These are phyloP conservation scores for Enteromius unitaeniatus DNA, from an alignment of 2,797 vertebrate species.

Conservation along the genomic window DNA sequence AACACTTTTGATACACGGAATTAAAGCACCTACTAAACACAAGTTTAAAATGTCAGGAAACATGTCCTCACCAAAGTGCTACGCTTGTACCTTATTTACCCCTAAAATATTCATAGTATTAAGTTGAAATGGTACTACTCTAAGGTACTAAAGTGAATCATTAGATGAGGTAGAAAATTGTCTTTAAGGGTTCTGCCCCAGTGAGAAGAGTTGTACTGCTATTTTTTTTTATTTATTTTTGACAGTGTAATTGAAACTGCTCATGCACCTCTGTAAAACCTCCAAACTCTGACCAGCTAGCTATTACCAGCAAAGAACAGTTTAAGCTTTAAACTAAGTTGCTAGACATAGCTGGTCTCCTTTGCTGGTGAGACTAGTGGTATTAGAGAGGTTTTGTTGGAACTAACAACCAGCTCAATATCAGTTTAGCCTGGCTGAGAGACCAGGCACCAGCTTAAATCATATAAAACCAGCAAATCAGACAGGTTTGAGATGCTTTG, in stretches of 20 bases:
- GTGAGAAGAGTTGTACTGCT: not conserved
- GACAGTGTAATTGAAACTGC: not conserved
- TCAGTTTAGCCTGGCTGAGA: not conserved
- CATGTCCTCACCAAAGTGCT: too few species aligned
- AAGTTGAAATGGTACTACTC: not conserved
- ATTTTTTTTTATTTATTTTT: not conserved
- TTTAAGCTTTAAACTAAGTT: not conserved
- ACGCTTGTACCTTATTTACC: not conserved
- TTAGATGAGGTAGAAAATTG: not conserved
- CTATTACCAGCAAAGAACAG: not conserved
- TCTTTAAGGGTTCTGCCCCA: not conserved
- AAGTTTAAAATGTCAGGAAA: not conserved
- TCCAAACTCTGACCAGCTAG: not conserved
- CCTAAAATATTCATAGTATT: not conserved
- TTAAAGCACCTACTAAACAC: not conserved
- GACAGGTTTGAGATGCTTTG: not conserved
- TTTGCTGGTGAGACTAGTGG: not conserved
- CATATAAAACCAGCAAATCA: not conserved
- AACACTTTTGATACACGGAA: not conserved
- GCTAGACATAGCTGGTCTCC: not conserved
- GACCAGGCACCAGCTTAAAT: not conserved
- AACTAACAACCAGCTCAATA: not conserved
- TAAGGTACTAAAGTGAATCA: not conserved
- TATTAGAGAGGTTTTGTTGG: not conserved
- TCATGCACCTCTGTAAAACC: not conserved